phyloP scores from a whole-genome alignment of 1,140 invertebrate genomes.

The Temnothorax curvispinosus region DNA sequence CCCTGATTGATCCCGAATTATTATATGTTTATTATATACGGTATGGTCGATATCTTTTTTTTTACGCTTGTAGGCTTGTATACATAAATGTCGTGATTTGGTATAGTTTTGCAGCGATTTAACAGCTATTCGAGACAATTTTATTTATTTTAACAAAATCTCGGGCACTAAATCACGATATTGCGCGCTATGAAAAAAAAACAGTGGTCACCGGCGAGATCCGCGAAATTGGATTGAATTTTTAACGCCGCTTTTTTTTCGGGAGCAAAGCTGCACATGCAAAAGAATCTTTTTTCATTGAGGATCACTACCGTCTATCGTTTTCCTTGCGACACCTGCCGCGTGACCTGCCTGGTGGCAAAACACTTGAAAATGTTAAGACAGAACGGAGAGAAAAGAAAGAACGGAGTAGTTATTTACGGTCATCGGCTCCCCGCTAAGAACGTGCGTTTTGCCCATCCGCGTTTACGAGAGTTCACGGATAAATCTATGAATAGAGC shows the following conservation, averaged over 20 bases:
- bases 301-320: neutral
- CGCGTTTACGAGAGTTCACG: neutral
- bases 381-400: neutral
- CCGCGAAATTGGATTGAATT: conserved; percentile 56
- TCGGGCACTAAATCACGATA: conserved; percentile 8
- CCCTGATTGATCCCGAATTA: neutral
- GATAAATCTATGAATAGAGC: conserved; percentile 34
- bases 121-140: conserved; percentile 18
- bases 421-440: conserved; percentile 37
- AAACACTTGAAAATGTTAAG: conserved; percentile 39
- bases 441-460: neutral
- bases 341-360: too few species aligned
- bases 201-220: conserved; percentile 18
- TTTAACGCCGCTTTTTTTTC: conserved; percentile 38
- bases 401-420: conserved; percentile 56
- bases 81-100: neutral
- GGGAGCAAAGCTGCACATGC: neutral
- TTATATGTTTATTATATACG: neutral
- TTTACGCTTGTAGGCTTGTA: neutral
- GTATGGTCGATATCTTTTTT: neutral
- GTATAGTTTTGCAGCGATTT: conserved; percentile 20
- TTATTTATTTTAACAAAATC: conserved; percentile 39
- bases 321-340: neutral
- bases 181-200: conserved; percentile 30
- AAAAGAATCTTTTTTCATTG: conserved; percentile 13